Conservation (phyloP, 2,113 vertebrate genomes). For the Aspiorhynchus laticeps region DNA sequence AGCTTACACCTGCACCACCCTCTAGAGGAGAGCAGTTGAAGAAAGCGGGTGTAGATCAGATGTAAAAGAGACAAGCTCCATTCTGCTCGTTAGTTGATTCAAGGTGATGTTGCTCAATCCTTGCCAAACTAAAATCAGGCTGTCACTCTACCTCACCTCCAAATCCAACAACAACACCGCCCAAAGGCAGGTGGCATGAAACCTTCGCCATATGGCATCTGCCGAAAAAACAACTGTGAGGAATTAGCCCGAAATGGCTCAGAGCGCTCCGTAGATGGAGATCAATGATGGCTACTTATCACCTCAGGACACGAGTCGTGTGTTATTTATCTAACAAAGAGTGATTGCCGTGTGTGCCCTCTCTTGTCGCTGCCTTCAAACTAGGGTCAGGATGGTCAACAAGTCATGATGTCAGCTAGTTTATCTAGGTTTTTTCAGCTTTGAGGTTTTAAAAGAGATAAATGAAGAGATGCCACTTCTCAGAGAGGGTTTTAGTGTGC, state of each 20-base stretch:
- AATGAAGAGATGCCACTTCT: background rate
- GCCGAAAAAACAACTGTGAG: constrained; percentile 63
- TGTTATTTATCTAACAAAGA: constrained; percentile 62
- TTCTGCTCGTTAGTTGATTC: constrained; percentile 38
- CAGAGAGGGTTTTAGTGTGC: background rate
- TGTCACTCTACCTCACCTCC: constrained; percentile 51
- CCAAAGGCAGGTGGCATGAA: constrained; percentile 71
- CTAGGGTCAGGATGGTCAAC: background rate
- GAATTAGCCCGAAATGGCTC: constrained; percentile 63
- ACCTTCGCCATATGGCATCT: constrained; percentile 71
- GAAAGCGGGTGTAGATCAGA: background rate
- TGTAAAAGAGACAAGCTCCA: background rate
- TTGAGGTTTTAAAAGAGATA: background rate
- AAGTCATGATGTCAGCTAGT: background rate
- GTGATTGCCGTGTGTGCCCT: constrained; percentile 48
- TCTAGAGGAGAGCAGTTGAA: constrained; percentile 8
- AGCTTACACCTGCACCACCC: constrained; percentile 34
- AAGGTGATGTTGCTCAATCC: constrained; percentile 24
- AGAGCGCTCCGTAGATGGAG: constrained; percentile 62
- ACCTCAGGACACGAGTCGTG: constrained; percentile 59
- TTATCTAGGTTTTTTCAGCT: background rate
- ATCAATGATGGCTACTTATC: constrained; percentile 71
- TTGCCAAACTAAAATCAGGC: constrained; percentile 16
- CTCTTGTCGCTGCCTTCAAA: constrained; percentile 19
- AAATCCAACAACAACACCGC: constrained; percentile 57